phyloP scores from a whole-genome alignment of 2,888 invertebrate genomes.

The Periphyllus acericola region DNA sequence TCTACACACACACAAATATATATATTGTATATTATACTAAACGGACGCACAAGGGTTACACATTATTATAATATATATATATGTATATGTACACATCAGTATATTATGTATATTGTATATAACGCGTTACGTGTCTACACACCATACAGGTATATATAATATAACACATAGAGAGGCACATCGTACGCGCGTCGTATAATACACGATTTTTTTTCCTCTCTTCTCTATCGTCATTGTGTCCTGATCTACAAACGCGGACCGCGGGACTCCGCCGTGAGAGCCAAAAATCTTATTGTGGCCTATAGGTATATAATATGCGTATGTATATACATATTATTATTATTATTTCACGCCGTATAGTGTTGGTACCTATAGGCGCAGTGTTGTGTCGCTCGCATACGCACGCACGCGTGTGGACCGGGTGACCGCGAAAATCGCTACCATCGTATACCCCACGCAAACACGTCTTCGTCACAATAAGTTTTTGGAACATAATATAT shows the following conservation, averaged over 20 bases:
- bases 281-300: not conserved
- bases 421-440: not conserved
- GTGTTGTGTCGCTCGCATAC: not conserved
- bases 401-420: not conserved
- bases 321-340: too few relatives aligned
- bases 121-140: not conserved
- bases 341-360: not conserved
- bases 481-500: too few relatives aligned
- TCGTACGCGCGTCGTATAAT: not conserved
- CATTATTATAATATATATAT: slow-evolving; percentile 1
- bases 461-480: too few relatives aligned
- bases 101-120: not conserved
- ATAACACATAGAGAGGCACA: not conserved
- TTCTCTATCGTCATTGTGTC: not conserved
- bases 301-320: too few relatives aligned
- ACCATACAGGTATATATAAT: not conserved
- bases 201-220: slow-evolving; percentile 21
- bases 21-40: slow-evolving; percentile 23
- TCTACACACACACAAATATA: too few relatives aligned
- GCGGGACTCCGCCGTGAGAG: not conserved
- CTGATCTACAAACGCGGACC: not conserved
- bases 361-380: too few relatives aligned
- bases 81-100: not conserved
- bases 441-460: not conserved
- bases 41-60: slow-evolving; percentile 24